Evolutionary conservation across 2,888 invertebrate species (phyloP), one percentile per base, ranked within the genome.

Genomic region (Byasa hedistus): DNA sequence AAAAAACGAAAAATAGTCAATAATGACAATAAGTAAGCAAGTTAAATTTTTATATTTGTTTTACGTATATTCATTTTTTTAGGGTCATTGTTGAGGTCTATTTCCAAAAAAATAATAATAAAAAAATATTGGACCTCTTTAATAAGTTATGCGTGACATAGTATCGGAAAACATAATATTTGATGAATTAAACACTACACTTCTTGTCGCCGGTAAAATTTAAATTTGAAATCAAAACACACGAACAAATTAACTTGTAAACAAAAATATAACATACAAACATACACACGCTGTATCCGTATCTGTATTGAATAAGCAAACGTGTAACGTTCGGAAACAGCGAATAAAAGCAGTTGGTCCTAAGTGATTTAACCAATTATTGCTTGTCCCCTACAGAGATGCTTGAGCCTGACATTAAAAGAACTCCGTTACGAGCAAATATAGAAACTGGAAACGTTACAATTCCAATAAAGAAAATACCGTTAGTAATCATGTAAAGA

Each of bases 301-400:
- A 48, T 48, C 48, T n/a, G 21, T 60, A 39, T 64, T 56, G 58
- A 58, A 66, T 56, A 32, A 66, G 58, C 56, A 59, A 48, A 59
- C 48, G 36, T 67, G 62, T 67, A 69, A 67, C 65, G 32, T 70
- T 69, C 69, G 64, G 69, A 61, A 71, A 70, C 68, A 72, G 69
- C 69, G 63, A 72, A 73, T 69, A 73, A 70, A 71, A 72, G 68
- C 73, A 74, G 71, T 65, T 67, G 63, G 70, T 61, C 73, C 75
- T 82, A 82, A 83, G 83, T 83, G 82, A 84, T 82, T 82, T 79
- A 75, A 82, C 81, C 86, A 85, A 85, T 86, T 85, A 85, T 81
- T 71, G 77, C 71, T 72, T 73, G 76, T 78, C 81, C 76, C 85
- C 85, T 74, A 80, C 81, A 75, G 86, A 66, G 82, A 64, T 61